Percentiles rank a stretch among this genome's conserved stretches.
phyloP scores from a whole-genome alignment of 1,140 invertebrate genomes.

The Zeugodacus cucurbitae region DNA sequence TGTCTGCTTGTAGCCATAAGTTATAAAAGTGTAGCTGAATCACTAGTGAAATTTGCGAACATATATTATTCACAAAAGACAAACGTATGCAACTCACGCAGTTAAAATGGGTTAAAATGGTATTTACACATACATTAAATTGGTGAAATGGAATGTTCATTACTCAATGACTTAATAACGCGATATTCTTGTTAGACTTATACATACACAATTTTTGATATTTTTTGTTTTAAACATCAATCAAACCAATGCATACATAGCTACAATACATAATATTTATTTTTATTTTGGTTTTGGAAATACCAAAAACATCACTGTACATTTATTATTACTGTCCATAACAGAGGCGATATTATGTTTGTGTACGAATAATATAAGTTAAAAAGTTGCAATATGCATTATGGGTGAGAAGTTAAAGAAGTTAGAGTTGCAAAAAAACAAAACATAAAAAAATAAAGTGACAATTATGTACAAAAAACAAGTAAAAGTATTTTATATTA shows the following conservation, averaged over 20 bases:
- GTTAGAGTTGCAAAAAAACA: background rate
- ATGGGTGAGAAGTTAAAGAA: background rate
- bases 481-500: background rate
- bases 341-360: background rate
- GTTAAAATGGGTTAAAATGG: background rate
- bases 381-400: background rate
- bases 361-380: background rate
- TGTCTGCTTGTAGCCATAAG: background rate
- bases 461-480: background rate
- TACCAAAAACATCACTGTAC: background rate
- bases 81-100: background rate
- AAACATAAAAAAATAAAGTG: conserved; percentile 15
- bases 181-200: background rate
- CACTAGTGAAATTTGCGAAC: background rate
- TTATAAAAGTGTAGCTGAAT: background rate
- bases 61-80: background rate
- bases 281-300: background rate
- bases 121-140: background rate
- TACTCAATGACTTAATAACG: background rate
- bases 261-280: background rate
- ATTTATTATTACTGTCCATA: background rate
- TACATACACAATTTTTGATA: background rate
- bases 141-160: background rate
- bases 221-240: background rate
- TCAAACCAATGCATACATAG: background rate